Evolutionary conservation across 2,113 vertebrate species (phyloP).

Genomic region (Hipposideros armiger): DNA sequence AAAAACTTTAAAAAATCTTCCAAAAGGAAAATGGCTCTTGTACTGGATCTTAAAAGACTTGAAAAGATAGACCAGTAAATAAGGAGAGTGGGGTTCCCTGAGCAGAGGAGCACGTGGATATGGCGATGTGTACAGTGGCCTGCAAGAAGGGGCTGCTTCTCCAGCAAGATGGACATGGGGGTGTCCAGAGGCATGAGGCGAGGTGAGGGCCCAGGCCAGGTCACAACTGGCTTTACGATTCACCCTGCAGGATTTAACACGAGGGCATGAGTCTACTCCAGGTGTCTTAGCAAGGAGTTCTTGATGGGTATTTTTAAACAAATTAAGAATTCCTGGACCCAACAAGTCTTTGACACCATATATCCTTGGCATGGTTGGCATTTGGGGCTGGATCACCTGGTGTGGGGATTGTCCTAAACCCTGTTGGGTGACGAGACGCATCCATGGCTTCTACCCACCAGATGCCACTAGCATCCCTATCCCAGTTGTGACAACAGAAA

Average conservation of each 20-base stretch:
- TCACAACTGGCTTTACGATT: neutral
- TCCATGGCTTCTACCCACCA: neutral
- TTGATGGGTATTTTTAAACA: neutral
- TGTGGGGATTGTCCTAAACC: no score
- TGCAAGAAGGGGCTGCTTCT: neutral
- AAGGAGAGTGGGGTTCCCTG: neutral
- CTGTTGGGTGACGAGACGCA: neutral
- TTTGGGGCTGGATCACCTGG: neutral
- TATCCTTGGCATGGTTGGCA: neutral
- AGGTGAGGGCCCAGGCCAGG: neutral
- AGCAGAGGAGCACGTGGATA: neutral
- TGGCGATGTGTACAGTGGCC: neutral
- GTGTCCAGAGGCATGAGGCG: neutral
- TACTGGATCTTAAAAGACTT: no score
- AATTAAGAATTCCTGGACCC: neutral
- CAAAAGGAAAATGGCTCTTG: neutral
- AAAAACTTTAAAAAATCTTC: neutral
- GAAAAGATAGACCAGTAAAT: neutral
- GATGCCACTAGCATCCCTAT: neutral
- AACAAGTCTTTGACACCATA: no score
- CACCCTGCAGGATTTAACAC: no score
- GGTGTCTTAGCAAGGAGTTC: neutral
- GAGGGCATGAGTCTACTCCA: neutral
- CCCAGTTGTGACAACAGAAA: neutral
- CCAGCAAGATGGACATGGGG: neutral